phyloP scores from a whole-genome alignment of 2,797 vertebrate genomes.

The Atherinosoma microstoma region DNA sequence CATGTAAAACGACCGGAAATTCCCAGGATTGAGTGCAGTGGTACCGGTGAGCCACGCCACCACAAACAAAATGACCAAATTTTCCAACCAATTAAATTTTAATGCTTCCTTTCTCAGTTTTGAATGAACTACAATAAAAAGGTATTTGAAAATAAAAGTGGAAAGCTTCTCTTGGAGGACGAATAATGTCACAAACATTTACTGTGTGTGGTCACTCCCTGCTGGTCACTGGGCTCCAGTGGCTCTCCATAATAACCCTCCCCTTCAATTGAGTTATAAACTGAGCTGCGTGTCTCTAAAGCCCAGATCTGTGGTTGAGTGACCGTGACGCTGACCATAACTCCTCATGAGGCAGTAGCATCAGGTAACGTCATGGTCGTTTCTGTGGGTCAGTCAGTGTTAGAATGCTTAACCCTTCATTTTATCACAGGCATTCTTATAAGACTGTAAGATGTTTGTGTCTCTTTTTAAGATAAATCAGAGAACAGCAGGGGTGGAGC shows the following conservation, averaged over 20 bases:
- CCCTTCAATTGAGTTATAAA: constrained; percentile 62
- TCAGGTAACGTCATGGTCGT: constrained; percentile 32
- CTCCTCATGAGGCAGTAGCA: constrained; percentile 41
- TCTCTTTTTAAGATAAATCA: constrained; percentile 25
- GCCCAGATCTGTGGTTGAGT: constrained; percentile 65
- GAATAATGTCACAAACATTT: constrained; percentile 81
- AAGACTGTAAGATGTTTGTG: constrained; percentile 21
- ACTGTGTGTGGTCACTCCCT: constrained; percentile 70
- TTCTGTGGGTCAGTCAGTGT: constrained; percentile 44
- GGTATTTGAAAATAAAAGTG: constrained; percentile 52
- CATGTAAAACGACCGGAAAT: constrained; percentile 79
- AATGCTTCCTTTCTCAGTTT: constrained; percentile 66
- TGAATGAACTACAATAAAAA: constrained; percentile 72
- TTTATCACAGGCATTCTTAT: constrained; percentile 23
- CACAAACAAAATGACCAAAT: constrained; percentile 78
- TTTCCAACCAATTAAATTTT: constrained; percentile 87
- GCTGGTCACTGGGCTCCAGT: constrained; percentile 51
- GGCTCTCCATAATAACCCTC: constrained; percentile 46
- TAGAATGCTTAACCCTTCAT: constrained; percentile 58
- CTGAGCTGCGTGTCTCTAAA: constrained; percentile 53
- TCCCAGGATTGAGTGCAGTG: constrained; percentile 70
- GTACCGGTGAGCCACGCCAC: constrained; percentile 57
- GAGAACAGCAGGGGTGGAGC: background rate
- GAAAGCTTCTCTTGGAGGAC: constrained; percentile 64
- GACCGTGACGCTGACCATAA: constrained; percentile 59